These are phyloP conservation scores for Daboia siamensis DNA, from an alignment of 2,113 vertebrate genomes.

Conservation along the genomic window DNA sequence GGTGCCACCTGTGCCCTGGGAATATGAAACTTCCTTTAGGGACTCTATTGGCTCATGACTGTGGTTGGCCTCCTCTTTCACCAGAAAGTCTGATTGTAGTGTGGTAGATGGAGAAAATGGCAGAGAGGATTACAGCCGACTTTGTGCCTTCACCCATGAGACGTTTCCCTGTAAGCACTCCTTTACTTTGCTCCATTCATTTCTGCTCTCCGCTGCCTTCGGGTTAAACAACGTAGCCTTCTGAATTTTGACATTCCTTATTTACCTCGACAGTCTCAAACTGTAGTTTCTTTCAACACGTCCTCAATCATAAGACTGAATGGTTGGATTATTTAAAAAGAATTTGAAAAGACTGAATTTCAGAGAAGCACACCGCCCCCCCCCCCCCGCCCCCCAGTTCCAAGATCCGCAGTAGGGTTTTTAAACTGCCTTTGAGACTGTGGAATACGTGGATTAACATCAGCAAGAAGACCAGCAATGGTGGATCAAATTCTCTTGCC, in stretches of 20 bases:
- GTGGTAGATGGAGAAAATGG: slow-evolving; percentile 3
- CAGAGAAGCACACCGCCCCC: neutral
- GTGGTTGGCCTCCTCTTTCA: neutral
- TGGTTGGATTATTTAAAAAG: neutral
- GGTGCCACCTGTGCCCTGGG: neutral
- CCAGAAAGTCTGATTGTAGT: neutral
- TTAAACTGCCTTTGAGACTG: neutral
- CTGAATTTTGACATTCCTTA: neutral
- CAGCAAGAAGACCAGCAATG: neutral
- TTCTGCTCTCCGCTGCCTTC: slow-evolving; percentile 14
- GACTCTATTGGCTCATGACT: neutral
- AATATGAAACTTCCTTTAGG: slow-evolving; percentile 12
- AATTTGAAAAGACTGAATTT: neutral
- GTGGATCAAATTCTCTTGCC: neutral
- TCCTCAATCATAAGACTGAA: neutral
- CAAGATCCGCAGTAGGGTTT: neutral
- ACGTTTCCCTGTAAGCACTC: slow-evolving; percentile 5
- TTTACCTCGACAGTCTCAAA: neutral
- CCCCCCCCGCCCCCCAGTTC: too few relatives aligned
- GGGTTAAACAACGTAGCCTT: neutral
- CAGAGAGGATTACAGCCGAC: slow-evolving; percentile 6
- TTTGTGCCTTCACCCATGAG: slow-evolving; percentile 3
- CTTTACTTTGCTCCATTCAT: slow-evolving; percentile 23
- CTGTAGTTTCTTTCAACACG: slow-evolving; percentile 24
- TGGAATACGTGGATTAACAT: neutral